Evolutionary conservation across 2,888 invertebrate species (phyloP).

Genomic region (Hypomecis atomaria): DNA sequence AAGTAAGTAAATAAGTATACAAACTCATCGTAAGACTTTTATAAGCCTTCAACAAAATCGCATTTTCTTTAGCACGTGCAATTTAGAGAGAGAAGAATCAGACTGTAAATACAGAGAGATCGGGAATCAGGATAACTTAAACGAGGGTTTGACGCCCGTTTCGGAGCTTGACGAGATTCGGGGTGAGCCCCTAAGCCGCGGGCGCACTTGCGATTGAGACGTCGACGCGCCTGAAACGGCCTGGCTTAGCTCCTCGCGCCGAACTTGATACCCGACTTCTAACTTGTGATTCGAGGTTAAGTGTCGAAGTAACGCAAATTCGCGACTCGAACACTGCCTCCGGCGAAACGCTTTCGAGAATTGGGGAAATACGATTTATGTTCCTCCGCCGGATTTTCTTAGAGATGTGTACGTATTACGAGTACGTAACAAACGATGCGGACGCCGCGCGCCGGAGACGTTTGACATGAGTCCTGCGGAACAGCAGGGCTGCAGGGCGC

Average conservation of each 20-base stretch:
- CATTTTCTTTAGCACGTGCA: slow-evolving; percentile 35
- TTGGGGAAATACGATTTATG: slow-evolving; percentile 57
- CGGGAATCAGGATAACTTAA: slow-evolving; percentile 69
- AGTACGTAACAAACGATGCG: slow-evolving; percentile 59
- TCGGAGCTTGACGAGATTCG: slow-evolving; percentile 63
- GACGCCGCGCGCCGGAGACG: slow-evolving; percentile 48
- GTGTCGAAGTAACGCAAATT: slow-evolving; percentile 80
- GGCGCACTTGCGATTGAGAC: slow-evolving; percentile 75
- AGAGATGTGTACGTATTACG: slow-evolving; percentile 39
- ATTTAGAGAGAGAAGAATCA: slow-evolving; percentile 44
- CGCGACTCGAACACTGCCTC: slow-evolving; percentile 59
- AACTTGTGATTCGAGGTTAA: slow-evolving; percentile 79
- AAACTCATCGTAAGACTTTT: slow-evolving; percentile 1
- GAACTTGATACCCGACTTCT: slow-evolving; percentile 74
- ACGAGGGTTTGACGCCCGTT: slow-evolving; percentile 74
- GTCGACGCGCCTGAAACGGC: slow-evolving; percentile 73
- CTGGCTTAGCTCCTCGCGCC: slow-evolving; percentile 74
- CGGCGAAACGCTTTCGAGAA: slow-evolving; percentile 51
- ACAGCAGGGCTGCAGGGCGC: slow-evolving; percentile 55
- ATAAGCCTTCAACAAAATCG: slow-evolving; percentile 9
- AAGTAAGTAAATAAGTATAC: background rate
- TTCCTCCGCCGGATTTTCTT: slow-evolving; percentile 48
- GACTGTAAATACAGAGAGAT: slow-evolving; percentile 59
- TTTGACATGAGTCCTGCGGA: slow-evolving; percentile 66
- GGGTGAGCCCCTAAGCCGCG: slow-evolving; percentile 73